Evolutionary conservation across 2,113 vertebrate species (phyloP), one percentile per base, ranked within the genome.

Genomic region (Corythaeola cristata): DNA sequence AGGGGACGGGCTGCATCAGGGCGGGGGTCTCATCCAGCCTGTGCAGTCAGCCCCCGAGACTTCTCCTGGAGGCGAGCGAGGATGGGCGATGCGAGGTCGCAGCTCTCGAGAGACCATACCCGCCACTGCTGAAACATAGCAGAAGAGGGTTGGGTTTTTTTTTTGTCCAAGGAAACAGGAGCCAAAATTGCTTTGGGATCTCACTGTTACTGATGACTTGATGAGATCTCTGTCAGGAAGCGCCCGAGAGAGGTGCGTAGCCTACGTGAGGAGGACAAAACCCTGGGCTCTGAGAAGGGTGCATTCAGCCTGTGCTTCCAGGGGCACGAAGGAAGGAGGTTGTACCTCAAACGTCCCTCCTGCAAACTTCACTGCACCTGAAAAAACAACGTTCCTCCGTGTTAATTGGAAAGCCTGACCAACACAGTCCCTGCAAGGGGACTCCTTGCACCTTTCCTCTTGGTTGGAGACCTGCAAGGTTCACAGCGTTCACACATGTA

Each of bases 181-280:
- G 19, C 32, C 24, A 56, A 21, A 93, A 75, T 47, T 58, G 8
- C 26, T 30, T 21, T 19, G 26, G 18, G 50, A 19, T 74, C 11
- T 60, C n/a, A 12, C 27, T 71, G 49, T 58, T 56, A 33, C 8
- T 8, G 45, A 27, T 7, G 24, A 26, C 27, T 49, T 3, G 0
- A 4, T 23, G 37, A 59, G 53, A 9, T 60, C 45, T 73, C 32
- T 62, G 28, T 47, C 0, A 2, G n/a, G 22, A 45, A 22, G 33
- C 41, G 28, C 15, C 1, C 8, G 35, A 44, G 50, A 0, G 0
- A 84, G 32, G 18, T 26, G 33, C 17, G 4, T 5, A 14, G n/a
- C 33, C 33, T 45, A 5, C 10, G 1, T 5, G 23, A 60, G 33
- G 33, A 60, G 74, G 69, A 45, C 49, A 67, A 72, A 83, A 55